Conservation (phyloP, 2,888 invertebrate genomes). For the Drosophila kokeensis region DNA sequence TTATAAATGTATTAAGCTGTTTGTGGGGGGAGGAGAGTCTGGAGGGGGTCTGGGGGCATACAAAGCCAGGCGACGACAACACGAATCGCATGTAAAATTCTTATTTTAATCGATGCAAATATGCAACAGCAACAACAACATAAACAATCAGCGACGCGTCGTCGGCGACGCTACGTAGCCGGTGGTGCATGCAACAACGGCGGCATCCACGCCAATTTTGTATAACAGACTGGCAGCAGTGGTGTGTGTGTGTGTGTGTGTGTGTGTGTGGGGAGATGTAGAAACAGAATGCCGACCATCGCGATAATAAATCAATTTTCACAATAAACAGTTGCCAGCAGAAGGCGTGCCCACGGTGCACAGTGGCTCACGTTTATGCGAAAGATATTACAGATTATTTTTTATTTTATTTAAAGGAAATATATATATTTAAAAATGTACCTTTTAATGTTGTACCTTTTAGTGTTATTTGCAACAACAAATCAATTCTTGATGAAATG, state of each 20-base stretch:
- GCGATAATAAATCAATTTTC: constrained; percentile 81
- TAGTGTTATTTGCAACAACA: background rate
- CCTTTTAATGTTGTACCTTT: background rate
- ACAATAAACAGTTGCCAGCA: constrained; percentile 77
- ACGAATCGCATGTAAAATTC: constrained; percentile 81
- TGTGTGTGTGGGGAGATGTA: constrained; percentile 31
- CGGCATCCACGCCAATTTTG: constrained; percentile 60
- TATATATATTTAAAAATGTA: too few species aligned
- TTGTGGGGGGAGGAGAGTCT: constrained; percentile 14
- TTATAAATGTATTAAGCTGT: constrained; percentile 78
- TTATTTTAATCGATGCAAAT: constrained; percentile 82
- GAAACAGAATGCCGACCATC: constrained; percentile 63
- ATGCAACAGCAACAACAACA: constrained; percentile 55
- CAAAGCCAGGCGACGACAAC: constrained; percentile 81
- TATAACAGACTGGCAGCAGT: constrained; percentile 51
- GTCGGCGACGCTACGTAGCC: constrained; percentile 35
- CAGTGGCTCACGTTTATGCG: constrained; percentile 25
- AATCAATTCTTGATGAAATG: background rate
- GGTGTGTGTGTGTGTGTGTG: constrained; percentile 10
- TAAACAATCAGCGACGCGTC: constrained; percentile 32
- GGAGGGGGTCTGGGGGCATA: constrained; percentile 49
- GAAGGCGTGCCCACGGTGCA: constrained; percentile 52
- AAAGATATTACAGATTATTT: background rate
- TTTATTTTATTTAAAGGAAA: too few species aligned
- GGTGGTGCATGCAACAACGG: constrained; percentile 72